Evolutionary conservation across 2,797 vertebrate genomes (phyloP), one percentile per base, ranked within the genome.

Genomic region (Neosilurus hyrtlii): DNA sequence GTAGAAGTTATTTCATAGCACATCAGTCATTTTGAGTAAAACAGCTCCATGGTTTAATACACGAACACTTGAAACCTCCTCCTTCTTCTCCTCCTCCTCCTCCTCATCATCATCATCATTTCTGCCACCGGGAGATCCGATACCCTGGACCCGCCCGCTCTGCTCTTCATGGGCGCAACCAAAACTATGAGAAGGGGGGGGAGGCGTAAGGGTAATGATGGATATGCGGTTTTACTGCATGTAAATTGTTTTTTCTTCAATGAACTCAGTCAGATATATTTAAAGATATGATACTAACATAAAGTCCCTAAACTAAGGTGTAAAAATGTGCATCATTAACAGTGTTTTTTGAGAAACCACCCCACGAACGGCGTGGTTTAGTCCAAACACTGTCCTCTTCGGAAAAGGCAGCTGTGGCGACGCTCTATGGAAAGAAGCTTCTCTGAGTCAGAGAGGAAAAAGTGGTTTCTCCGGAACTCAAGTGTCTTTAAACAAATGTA

Each of bases 111-210:
- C 30, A 30, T 30, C 90, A 90, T 91, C 89, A 86, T 86, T 88
- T 82, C 85, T 88, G 74, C 80, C 43, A 74, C 67, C 82, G 87
- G 89, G 91, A 90, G 92, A 94, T 91, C 91, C 90, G 92, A 92
- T 92, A 91, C 89, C 82, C 80, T 70, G 85, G 78, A 89, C 63
- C 66, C 68, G 73, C 72, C 62, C 62, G 91, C 92, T 93, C 91
- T 80, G 86, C 86, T 93, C 92, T 89, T 92, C 90, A 90, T 89
- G 89, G 91, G 87, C 87, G 73, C 54, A 16, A 3, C 90, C 90
- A 93, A 86, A 49, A 86, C 3, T 51, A 49, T 6, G 20, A 73
- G 9, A 43, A 68, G 91, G 92, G 80, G 66, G 79, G 65, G n/a
- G 54, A 0, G 1, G 9, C 3, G 26, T 24, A 4, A 67, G 14